These are phyloP conservation scores for Drepanosiphum platanoidis DNA, from an alignment of 2,888 invertebrate species.

Conservation along the genomic window DNA sequence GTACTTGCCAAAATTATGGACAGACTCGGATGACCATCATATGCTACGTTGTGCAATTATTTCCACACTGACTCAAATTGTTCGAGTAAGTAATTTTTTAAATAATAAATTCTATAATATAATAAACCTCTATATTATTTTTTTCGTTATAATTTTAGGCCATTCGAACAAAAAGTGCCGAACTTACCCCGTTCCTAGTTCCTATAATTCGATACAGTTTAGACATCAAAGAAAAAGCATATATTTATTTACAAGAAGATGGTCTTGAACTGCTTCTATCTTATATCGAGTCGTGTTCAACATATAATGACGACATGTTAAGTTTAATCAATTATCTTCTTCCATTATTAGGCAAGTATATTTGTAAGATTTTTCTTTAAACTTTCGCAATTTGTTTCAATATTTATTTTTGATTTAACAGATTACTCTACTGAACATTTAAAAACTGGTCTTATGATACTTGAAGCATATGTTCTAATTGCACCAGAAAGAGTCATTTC, in stretches of 20 bases:
- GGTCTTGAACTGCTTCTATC: conserved; percentile 89
- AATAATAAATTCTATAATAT: no score
- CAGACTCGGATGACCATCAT: conserved; percentile 85
- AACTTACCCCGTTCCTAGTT: conserved; percentile 70
- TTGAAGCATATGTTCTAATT: conserved; percentile 83
- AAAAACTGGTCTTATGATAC: conserved; percentile 80
- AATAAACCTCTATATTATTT: neutral
- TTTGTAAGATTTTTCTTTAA: conserved; percentile 33
- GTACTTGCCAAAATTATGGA: conserved; percentile 89
- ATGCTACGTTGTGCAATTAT: conserved; percentile 93
- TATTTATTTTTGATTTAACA: conserved; percentile 67
- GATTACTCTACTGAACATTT: conserved; percentile 86
- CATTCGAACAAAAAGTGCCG: conserved; percentile 62
- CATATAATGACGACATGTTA: conserved; percentile 70
- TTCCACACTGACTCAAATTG: conserved; percentile 84
- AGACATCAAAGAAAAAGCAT: conserved; percentile 77
- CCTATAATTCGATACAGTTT: conserved; percentile 80
- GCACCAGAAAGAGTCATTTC: conserved; percentile 80
- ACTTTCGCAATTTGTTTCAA: conserved; percentile 22
- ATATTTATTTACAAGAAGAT: conserved; percentile 92
- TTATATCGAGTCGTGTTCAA: conserved; percentile 62
- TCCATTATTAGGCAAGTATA: conserved; percentile 75
- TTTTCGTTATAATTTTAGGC: conserved; percentile 47
- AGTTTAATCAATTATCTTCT: conserved; percentile 80
- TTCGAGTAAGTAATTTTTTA: conserved; percentile 72